Evolutionary conservation across 2,797 vertebrate genomes (phyloP).

Genomic region (Spinus pinus): DNA sequence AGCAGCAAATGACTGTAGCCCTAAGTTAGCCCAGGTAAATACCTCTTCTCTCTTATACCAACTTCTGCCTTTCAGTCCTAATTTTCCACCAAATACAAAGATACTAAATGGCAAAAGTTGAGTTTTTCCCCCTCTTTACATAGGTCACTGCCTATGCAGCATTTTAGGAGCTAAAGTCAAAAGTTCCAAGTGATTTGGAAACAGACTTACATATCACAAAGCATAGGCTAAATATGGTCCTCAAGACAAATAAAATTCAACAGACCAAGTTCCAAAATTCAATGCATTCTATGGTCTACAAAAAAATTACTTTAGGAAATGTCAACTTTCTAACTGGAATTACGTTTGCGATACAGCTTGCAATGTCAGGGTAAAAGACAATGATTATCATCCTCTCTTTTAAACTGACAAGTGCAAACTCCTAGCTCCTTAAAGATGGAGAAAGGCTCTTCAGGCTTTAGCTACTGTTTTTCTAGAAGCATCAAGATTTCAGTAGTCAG

Average conservation of each 20-base stretch:
- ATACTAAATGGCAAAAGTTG: not conserved
- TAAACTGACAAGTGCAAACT: not conserved
- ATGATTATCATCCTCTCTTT: not conserved
- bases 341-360: not conserved
- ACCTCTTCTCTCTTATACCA: not conserved
- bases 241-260: not conserved
- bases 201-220: not conserved
- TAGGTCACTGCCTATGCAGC: not conserved
- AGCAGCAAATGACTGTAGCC: not conserved
- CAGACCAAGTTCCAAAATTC: not conserved
- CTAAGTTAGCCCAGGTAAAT: not conserved
- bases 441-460: not conserved
- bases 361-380: not conserved
- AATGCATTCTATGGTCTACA: not conserved
- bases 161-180: not conserved
- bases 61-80: not conserved
- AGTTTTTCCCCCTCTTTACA: not conserved
- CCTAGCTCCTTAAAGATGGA: not conserved
- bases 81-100: not conserved
- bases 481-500: not conserved
- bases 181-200: not conserved
- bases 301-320: not conserved
- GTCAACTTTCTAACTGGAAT: not conserved
- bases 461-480: not conserved
- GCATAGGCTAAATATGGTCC: not conserved